Conservation (phyloP, 1,140 invertebrate species). For the Dufourea novaeangliae region DNA sequence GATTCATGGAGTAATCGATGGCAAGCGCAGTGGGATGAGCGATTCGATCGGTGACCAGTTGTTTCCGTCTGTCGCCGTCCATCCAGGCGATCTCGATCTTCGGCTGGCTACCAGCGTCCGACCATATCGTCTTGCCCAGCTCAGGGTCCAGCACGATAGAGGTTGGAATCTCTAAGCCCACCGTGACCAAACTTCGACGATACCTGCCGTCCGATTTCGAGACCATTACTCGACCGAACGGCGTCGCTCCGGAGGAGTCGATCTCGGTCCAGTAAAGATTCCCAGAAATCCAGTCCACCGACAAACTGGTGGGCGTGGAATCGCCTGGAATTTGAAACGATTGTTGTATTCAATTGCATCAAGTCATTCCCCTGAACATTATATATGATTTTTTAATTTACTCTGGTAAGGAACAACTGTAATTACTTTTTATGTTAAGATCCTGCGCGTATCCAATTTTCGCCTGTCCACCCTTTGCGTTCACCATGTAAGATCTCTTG, state of each 20-base stretch:
- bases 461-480: slow-evolving; percentile 87
- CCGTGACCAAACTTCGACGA: slow-evolving; percentile 87
- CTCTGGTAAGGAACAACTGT: background rate
- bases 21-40: slow-evolving; percentile 93
- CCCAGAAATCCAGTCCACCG: slow-evolving; percentile 95
- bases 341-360: background rate
- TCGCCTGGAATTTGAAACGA: slow-evolving; percentile 80
- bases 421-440: slow-evolving; percentile 87
- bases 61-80: slow-evolving; percentile 93
- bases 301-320: slow-evolving; percentile 91
- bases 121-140: slow-evolving; percentile 93
- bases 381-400: too few relatives aligned
- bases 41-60: slow-evolving; percentile 90
- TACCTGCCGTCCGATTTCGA: slow-evolving; percentile 95
- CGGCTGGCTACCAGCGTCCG: slow-evolving; percentile 91
- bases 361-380: too few relatives aligned
- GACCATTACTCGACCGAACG: slow-evolving; percentile 91
- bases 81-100: slow-evolving; percentile 97
- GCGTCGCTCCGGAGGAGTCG: slow-evolving; percentile 87
- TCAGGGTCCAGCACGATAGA: slow-evolving; percentile 94
- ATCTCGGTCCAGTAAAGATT: slow-evolving; percentile 98
- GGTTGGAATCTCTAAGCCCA: slow-evolving; percentile 90
- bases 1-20: slow-evolving; percentile 94
- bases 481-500: slow-evolving; percentile 94
- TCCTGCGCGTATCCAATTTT: slow-evolving; percentile 94